Evolutionary conservation across 2,797 vertebrate species (phyloP).

Genomic region (Falco concolor): DNA sequence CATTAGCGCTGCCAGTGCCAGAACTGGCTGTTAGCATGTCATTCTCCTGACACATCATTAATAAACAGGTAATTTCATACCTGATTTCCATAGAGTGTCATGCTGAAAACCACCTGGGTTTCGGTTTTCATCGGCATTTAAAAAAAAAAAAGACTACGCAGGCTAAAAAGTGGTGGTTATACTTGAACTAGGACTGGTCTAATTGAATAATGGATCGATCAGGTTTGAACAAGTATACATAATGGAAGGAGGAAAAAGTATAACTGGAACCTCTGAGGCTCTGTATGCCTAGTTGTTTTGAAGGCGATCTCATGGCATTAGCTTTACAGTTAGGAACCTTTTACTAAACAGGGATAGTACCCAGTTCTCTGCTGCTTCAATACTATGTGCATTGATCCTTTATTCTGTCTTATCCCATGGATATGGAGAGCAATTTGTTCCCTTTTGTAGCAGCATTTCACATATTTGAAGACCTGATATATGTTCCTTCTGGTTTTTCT

Average conservation of each 20-base stretch:
- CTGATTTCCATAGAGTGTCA: slow-evolving; percentile 75
- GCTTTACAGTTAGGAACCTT: background rate
- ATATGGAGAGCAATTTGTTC: background rate
- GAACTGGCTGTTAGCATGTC: slow-evolving; percentile 62
- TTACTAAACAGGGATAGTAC: background rate
- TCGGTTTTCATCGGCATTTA: slow-evolving; percentile 61
- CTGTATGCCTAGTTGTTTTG: fast-evolving
- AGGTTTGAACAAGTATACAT: background rate
- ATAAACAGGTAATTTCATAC: slow-evolving; percentile 79
- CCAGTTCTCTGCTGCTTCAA: background rate
- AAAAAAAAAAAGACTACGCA: background rate
- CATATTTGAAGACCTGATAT: background rate
- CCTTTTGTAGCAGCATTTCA: background rate
- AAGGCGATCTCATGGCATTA: background rate
- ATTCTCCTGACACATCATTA: slow-evolving; percentile 74
- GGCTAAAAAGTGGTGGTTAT: slow-evolving; percentile 20
- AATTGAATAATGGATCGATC: slow-evolving; percentile 59
- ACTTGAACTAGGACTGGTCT: slow-evolving; percentile 37
- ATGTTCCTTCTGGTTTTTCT: background rate
- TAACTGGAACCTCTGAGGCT: background rate
- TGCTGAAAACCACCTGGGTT: slow-evolving; percentile 77
- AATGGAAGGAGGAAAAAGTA: background rate
- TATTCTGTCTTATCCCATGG: background rate
- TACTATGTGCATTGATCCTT: background rate
- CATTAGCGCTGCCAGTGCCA: slow-evolving; percentile 53